These are phyloP conservation scores for Pantherophis alleghaniensis DNA, from an alignment of 2,797 vertebrate genomes.

Conservation along the genomic window DNA sequence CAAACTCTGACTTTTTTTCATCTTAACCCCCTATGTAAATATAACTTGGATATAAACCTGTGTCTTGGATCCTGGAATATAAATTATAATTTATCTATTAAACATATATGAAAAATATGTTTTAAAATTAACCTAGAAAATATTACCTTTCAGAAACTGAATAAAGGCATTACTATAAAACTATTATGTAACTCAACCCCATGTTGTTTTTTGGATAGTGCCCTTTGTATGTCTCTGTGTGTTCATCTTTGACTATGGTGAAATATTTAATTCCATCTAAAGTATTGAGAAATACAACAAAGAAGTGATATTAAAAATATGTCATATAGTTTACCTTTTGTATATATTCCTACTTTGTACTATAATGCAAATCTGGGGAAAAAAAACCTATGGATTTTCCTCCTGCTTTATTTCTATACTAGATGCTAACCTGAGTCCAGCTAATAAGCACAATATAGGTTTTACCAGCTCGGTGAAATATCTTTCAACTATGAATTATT, in stretches of 20 bases:
- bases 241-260: background rate
- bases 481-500: conserved; percentile 47
- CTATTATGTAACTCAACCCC: background rate
- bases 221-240: background rate
- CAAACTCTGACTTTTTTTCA: background rate
- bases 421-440: conserved; percentile 20
- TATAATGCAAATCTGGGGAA: background rate
- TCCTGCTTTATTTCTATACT: background rate
- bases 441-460: conserved; percentile 35
- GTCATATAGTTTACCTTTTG: background rate
- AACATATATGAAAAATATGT: conserved; percentile 43
- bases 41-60: background rate
- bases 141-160: background rate
- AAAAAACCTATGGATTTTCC: background rate
- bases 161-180: background rate
- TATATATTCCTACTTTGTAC: background rate
- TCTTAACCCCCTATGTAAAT: background rate
- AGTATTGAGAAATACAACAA: background rate
- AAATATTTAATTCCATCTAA: background rate
- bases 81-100: conserved; percentile 38
- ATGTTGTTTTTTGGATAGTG: background rate
- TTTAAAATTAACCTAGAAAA: conserved; percentile 31
- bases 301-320: background rate
- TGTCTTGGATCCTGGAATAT: conserved; percentile 6
- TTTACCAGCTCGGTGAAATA: conserved; percentile 19